Conservation (phyloP, 2,888 invertebrate species). For the Strigamia transsilvanica region DNA sequence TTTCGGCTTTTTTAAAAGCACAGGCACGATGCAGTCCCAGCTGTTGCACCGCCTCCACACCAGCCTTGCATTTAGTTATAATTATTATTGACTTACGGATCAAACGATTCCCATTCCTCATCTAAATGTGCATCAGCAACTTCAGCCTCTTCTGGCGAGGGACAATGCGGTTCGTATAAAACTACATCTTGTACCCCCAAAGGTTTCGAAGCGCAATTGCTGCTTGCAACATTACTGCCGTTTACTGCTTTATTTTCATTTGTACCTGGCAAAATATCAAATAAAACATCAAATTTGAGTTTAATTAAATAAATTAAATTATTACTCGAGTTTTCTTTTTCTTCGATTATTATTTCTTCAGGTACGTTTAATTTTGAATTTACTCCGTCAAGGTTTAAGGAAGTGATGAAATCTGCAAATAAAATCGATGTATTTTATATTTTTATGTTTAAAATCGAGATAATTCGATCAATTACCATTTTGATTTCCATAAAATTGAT, state of each 20-base stretch:
- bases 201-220: constrained; percentile 9
- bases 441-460: not conserved
- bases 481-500: constrained; percentile 51
- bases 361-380: constrained; percentile 27
- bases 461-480: constrained; percentile 37
- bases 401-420: constrained; percentile 15
- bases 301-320: too few species aligned
- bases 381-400: constrained; percentile 16
- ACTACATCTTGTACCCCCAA: constrained; percentile 23
- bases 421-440: too few species aligned
- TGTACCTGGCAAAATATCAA: too few species aligned
- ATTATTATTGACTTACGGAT: constrained; percentile 69
- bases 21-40: too few species aligned
- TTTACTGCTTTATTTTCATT: constrained; percentile 27
- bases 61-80: not conserved
- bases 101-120: constrained; percentile 81
- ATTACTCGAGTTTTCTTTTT: constrained; percentile 48
- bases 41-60: too few species aligned
- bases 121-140: constrained; percentile 62
- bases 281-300: too few species aligned
- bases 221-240: constrained; percentile 9
- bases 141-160: constrained; percentile 60
- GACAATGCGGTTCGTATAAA: constrained; percentile 57
- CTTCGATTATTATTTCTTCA: constrained; percentile 38
- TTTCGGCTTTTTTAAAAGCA: too few species aligned